These are phyloP conservation scores for Platygyra sinensis DNA, from an alignment of 64 coral and sea anemone genomes.

Conservation along the genomic window DNA sequence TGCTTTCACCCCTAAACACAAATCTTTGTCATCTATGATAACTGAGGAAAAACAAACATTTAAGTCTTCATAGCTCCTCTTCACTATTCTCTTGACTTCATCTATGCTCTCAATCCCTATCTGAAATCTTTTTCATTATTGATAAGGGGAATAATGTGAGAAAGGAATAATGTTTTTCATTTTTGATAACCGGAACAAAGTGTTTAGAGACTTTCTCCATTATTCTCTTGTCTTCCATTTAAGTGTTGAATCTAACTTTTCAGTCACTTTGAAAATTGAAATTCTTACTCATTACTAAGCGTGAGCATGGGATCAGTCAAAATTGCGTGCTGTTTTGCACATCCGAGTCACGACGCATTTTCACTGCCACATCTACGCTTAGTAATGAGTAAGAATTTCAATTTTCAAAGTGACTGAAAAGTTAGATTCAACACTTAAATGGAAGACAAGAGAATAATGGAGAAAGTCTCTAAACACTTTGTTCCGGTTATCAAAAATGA, in stretches of 20 bases:
- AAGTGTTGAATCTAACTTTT: conserved; percentile 18
- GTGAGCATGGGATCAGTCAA: not conserved
- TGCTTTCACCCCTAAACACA: no score
- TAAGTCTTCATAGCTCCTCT: no score
- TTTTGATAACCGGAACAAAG: no score
- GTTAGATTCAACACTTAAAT: conserved; percentile 14
- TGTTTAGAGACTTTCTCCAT: not conserved
- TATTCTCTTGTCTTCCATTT: conserved; percentile 3
- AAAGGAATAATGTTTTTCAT: no score
- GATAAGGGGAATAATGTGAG: no score
- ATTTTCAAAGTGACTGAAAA: conserved; percentile 16
- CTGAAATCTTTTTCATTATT: no score
- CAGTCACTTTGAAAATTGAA: conserved; percentile 21
- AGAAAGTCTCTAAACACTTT: not conserved
- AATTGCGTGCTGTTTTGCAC: not conserved
- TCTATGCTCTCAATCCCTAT: no score
- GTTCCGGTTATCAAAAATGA: no score
- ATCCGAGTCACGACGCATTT: not conserved
- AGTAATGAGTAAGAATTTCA: conserved; percentile 19
- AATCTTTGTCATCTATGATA: no score
- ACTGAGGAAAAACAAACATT: no score
- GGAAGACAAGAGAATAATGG: not conserved
- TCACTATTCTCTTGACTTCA: no score
- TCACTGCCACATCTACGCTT: not conserved
- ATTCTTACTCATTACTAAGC: conserved; percentile 4